Evolutionary conservation across 2,888 invertebrate species (phyloP).

Genomic region (Melieria picta): DNA sequence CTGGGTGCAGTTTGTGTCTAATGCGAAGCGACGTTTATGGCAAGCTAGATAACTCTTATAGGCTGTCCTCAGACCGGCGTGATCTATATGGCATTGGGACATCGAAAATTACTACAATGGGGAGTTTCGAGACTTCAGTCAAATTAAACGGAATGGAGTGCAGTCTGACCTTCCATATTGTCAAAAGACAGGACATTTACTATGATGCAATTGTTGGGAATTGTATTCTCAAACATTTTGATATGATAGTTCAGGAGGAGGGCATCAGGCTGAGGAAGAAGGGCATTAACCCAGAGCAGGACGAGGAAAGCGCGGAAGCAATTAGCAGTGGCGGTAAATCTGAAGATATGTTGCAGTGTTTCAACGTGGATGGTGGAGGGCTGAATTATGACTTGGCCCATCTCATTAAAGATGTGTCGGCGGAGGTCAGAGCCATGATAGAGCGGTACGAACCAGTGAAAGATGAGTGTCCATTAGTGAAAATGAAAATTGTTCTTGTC

Average conservation of each 20-base stretch:
- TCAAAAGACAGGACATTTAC: constrained; percentile 2
- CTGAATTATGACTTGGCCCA: constrained; percentile 11
- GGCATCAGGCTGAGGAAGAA: constrained; percentile 8
- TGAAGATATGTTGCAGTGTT: not conserved
- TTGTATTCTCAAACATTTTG: constrained; percentile 20
- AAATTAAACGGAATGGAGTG: not conserved
- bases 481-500: constrained; percentile 18
- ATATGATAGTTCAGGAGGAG: constrained; percentile 9
- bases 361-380: constrained; percentile 2
- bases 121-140: constrained; percentile 7
- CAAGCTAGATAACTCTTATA: constrained; percentile 1
- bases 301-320: not conserved
- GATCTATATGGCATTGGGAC: constrained; percentile 14
- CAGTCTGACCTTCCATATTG: constrained; percentile 8
- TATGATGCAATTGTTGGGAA: constrained; percentile 15
- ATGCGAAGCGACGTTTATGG: constrained; percentile 12
- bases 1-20: constrained; percentile 12
- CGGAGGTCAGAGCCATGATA: constrained; percentile 1
- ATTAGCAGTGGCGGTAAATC: not conserved
- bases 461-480: constrained; percentile 16
- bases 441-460: constrained; percentile 6
- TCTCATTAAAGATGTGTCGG: not conserved
- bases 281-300: not conserved
- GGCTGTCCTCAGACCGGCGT: constrained; percentile 1
- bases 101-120: constrained; percentile 14